A percentile compares a stretch with the other conserved stretches of the same genome.
phyloP scores from a whole-genome alignment of 2,113 vertebrate species.

The Rhea pennata region DNA sequence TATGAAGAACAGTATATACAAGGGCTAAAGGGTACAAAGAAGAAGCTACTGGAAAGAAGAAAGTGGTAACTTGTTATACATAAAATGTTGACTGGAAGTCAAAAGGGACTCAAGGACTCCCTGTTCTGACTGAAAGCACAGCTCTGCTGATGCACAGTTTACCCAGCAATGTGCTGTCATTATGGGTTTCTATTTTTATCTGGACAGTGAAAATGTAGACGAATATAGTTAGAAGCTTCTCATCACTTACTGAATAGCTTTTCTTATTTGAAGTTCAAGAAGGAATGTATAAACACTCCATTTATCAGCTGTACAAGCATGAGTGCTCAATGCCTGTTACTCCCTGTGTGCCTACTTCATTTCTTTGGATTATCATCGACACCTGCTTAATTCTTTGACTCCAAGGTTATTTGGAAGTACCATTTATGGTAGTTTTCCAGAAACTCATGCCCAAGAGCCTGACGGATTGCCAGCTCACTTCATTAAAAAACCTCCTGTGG shows the following conservation, averaged over 20 bases:
- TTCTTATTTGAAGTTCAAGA: not conserved
- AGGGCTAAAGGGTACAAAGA: not conserved
- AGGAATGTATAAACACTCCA: conserved; percentile 26
- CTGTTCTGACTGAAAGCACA: not conserved
- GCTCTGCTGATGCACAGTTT: not conserved
- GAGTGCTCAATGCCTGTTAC: not conserved
- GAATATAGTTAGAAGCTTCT: not conserved
- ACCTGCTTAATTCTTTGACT: conserved; percentile 36
- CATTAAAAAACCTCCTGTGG: not conserved
- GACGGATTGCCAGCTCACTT: conserved; percentile 34
- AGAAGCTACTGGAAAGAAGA: not conserved
- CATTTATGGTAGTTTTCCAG: conserved; percentile 21
- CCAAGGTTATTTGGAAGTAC: not conserved
- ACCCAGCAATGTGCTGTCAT: not conserved
- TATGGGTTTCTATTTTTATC: not conserved
- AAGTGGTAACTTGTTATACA: not conserved
- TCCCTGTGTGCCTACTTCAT: not conserved
- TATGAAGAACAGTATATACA: not conserved
- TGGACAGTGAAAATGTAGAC: not conserved
- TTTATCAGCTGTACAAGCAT: not conserved
- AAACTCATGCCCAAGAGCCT: not conserved
- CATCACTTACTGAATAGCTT: not conserved
- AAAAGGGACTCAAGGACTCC: not conserved
- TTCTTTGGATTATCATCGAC: conserved; percentile 20
- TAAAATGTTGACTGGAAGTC: not conserved